Conservation (phyloP, 2,888 invertebrate species). For the Amphipoea oculea region DNA sequence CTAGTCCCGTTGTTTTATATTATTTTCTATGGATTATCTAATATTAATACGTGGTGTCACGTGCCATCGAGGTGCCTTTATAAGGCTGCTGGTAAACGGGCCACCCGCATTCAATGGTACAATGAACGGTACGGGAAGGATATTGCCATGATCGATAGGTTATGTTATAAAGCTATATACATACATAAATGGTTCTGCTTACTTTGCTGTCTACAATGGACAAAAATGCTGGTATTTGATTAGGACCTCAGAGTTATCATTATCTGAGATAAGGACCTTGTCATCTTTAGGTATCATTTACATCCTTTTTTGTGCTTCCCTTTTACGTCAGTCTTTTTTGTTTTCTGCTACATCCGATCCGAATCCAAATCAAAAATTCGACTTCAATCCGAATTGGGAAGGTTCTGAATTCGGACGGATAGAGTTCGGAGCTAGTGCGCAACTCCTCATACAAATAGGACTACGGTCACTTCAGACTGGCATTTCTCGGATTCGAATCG, state of each 20-base stretch:
- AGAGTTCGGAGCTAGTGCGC: too few species aligned
- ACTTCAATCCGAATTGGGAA: too few species aligned
- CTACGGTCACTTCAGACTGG: too few species aligned
- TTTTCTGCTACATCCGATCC: neutral
- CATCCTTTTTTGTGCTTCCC: neutral
- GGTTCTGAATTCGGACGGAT: too few species aligned
- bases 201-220: neutral
- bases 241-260: neutral
- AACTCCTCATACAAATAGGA: too few species aligned
- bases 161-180: neutral
- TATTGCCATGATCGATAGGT: constrained; percentile 9
- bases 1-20: constrained; percentile 47
- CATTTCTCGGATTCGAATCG: too few species aligned
- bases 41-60: constrained; percentile 41
- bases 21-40: constrained; percentile 54
- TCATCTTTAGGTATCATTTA: neutral
- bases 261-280: neutral
- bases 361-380: too few species aligned
- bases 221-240: neutral
- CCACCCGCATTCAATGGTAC: constrained; percentile 43
- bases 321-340: neutral
- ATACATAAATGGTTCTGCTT: neutral
- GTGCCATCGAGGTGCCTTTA: constrained; percentile 27
- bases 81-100: constrained; percentile 29
- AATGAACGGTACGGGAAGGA: constrained; percentile 30